Evolutionary conservation across 23 tunicate species (phyloP), one percentile per base, ranked within the genome.

Genomic region (Clavelina lepadiformis): DNA sequence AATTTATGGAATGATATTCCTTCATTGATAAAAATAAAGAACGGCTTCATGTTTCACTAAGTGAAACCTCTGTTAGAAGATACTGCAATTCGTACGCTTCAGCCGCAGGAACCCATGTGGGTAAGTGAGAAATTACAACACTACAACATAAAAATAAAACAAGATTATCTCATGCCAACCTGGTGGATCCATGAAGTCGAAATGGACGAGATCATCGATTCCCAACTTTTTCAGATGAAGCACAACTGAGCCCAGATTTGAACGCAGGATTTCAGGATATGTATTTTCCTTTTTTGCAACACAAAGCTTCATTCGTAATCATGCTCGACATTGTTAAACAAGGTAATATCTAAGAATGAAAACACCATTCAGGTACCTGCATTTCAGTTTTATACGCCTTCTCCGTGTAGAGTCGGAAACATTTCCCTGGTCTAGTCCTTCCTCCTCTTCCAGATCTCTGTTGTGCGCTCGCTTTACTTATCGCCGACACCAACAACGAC

Each of bases 101-200:
- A n/a, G n/a, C n/a, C n/a, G n/a, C n/a, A n/a, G n/a, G n/a, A n/a
- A n/a, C n/a, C n/a, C n/a, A n/a, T n/a, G n/a, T n/a, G n/a, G n/a
- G n/a, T n/a, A n/a, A n/a, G n/a, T n/a, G n/a, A n/a, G n/a, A n/a
- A n/a, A n/a, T n/a, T n/a, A n/a, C n/a, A n/a, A n/a, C n/a, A n/a
- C n/a, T n/a, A n/a, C n/a, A n/a, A n/a, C n/a, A n/a, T n/a, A n/a
- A n/a, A n/a, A n/a, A n/a, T n/a, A n/a, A n/a, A n/a, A n/a, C n/a
- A n/a, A n/a, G n/a, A n/a, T n/a, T n/a, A n/a, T n/a, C n/a, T 13
- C 15, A 53, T 11, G 4, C 51, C 3, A 53, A 83, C 92, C 92
- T 11, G 99, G 99, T 24, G 99, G 99, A 52, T 86, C 95, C 89
- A 94, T 81, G 64, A 86, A 94, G 34, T 86, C 95, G 51, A 94